Conservation (phyloP, 2,113 vertebrate species). For the Hiodon tergisus region DNA sequence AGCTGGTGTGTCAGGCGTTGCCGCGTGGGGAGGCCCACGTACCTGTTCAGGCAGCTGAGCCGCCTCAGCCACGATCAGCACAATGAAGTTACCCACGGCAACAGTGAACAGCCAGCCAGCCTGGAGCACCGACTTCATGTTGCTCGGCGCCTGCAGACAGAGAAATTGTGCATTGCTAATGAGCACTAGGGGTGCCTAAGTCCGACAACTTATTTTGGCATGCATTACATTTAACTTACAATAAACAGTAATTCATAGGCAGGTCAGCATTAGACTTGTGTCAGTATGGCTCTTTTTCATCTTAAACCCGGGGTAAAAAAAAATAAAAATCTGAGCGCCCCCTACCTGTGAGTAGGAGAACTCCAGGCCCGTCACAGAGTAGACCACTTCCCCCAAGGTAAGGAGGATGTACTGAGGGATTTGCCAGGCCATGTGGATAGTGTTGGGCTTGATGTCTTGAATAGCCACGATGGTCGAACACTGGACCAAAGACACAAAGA, state of each 20-base stretch:
- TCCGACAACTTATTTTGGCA: not conserved
- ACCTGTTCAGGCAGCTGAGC: slow-evolving; percentile 73
- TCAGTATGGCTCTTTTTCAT: too few relatives aligned
- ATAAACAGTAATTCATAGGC: not conserved
- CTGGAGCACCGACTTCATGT: slow-evolving; percentile 94
- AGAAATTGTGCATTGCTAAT: slow-evolving; percentile 1
- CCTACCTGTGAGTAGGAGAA: slow-evolving; percentile 95
- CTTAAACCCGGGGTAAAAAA: too few relatives aligned
- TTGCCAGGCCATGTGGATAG: slow-evolving; percentile 81
- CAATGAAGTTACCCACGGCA: slow-evolving; percentile 87
- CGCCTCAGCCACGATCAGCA: slow-evolving; percentile 82
- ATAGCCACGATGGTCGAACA: slow-evolving; percentile 39
- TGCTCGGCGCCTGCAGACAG: slow-evolving; percentile 77
- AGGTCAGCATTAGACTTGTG: not conserved
- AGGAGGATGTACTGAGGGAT: slow-evolving; percentile 94
- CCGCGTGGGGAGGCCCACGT: slow-evolving; percentile 17
- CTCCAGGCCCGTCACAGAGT: slow-evolving; percentile 88
- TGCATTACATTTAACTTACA: not conserved
- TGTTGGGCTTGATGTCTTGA: slow-evolving; percentile 75
- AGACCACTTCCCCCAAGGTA: slow-evolving; percentile 84
- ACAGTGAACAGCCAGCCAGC: slow-evolving; percentile 87
- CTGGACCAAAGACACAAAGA: slow-evolving; percentile 29
- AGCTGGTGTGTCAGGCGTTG: not conserved
- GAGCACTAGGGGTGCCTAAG: not conserved
- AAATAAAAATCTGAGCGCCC: not conserved